phyloP scores from a whole-genome alignment of 2,888 invertebrate species.

The Acanthoscelides obtectus region DNA sequence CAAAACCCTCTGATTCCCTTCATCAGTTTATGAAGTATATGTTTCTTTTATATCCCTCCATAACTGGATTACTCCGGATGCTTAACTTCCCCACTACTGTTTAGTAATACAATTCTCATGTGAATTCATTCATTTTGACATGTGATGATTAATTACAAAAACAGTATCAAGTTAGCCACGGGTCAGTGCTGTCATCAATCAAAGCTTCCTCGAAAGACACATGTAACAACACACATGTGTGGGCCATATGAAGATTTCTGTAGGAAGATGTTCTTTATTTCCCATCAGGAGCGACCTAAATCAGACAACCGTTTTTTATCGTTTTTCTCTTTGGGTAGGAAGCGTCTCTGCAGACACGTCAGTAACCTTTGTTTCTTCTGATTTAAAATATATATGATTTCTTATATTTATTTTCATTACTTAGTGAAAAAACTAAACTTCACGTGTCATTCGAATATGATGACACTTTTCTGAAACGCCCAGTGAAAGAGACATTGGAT shows the following conservation, averaged over 20 bases:
- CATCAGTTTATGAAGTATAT: too few species aligned
- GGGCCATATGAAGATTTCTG: constrained; percentile 30
- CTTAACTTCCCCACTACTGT: too few species aligned
- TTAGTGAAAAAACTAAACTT: too few species aligned
- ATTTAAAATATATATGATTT: too few species aligned
- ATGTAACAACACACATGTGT: constrained; percentile 33
- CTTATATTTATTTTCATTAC: too few species aligned
- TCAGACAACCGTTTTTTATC: not conserved
- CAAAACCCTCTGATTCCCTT: too few species aligned
- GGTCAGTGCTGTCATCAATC: constrained; percentile 42
- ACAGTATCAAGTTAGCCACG: constrained; percentile 32
- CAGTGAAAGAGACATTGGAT: too few species aligned
- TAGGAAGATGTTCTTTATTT: constrained; percentile 12
- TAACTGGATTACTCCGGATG: too few species aligned
- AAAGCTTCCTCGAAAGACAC: constrained; percentile 25
- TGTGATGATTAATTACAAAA: constrained; percentile 20
- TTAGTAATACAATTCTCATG: not conserved
- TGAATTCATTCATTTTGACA: constrained; percentile 14
- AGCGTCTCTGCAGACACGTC: not conserved
- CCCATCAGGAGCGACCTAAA: constrained; percentile 12
- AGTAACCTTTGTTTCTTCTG: not conserved
- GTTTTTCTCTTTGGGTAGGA: not conserved
- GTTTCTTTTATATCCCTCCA: too few species aligned
- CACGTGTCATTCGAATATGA: too few species aligned
- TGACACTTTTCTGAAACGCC: too few species aligned